These are phyloP conservation scores for Lerema accius DNA, from an alignment of 1,140 invertebrate genomes.

Conservation along the genomic window DNA sequence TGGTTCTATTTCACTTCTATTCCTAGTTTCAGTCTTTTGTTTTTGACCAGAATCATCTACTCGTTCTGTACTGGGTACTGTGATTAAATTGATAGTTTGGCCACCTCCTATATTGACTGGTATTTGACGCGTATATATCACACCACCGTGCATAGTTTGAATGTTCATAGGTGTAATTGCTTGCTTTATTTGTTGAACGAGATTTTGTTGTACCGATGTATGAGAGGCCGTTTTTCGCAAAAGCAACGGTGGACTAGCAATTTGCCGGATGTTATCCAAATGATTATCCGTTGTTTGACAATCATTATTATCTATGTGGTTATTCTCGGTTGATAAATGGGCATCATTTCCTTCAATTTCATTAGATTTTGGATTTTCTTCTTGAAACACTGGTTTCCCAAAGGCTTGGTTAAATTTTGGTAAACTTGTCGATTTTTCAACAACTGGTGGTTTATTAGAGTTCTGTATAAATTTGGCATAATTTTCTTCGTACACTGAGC, in stretches of 20 bases:
- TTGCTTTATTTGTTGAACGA: conserved; percentile 78
- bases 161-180: conserved; percentile 79
- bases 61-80: conserved; percentile 77
- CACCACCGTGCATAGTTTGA: conserved; percentile 84
- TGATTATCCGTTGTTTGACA: conserved; percentile 61
- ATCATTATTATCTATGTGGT: conserved; percentile 50
- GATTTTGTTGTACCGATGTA: conserved; percentile 58
- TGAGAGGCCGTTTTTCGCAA: conserved; percentile 65
- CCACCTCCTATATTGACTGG: conserved; percentile 82
- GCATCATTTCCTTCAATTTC: conserved; percentile 56
- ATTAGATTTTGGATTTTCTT: conserved; percentile 64
- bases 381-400: conserved; percentile 85
- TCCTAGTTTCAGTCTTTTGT: conserved; percentile 54
- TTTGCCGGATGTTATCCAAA: conserved; percentile 71
- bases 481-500: conserved; percentile 82
- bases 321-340: conserved; percentile 50
- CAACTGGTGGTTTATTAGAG: conserved; percentile 55
- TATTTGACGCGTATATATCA: conserved; percentile 85
- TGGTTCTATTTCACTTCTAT: conserved; percentile 65
- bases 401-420: conserved; percentile 92
- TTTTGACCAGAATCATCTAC: conserved; percentile 68
- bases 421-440: conserved; percentile 77
- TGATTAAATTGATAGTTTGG: conserved; percentile 85
- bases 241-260: conserved; percentile 72
- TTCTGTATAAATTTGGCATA: conserved; percentile 83